phyloP scores from a whole-genome alignment of 2,888 invertebrate genomes.

The Athrips mouffetella region DNA sequence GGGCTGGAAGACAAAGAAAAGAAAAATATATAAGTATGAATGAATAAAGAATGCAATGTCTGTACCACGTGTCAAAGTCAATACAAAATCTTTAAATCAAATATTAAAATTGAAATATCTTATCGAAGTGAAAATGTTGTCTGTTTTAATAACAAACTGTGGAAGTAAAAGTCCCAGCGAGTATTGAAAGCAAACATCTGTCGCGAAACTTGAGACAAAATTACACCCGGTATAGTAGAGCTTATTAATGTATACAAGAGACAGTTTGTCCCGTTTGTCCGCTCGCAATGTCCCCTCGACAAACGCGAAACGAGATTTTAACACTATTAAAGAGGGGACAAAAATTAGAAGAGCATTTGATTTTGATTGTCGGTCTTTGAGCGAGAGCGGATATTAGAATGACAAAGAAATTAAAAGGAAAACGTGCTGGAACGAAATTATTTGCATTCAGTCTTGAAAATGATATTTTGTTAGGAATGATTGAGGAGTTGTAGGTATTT shows the following conservation, averaged over 20 bases:
- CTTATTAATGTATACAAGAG: slow-evolving; percentile 19
- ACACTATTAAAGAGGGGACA: slow-evolving; percentile 51
- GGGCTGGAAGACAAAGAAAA: too few species aligned
- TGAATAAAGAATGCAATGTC: too few species aligned
- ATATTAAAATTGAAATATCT: slow-evolving; percentile 21
- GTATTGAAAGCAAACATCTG: slow-evolving; percentile 43
- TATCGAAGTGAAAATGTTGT: slow-evolving; percentile 26
- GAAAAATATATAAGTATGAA: too few species aligned
- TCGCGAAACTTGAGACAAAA: slow-evolving; percentile 27
- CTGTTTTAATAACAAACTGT: slow-evolving; percentile 30
- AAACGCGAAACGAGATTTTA: slow-evolving; percentile 42
- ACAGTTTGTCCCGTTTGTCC: slow-evolving; percentile 6
- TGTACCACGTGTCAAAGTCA: background rate
- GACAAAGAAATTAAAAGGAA: slow-evolving; percentile 9
- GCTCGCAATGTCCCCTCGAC: slow-evolving; percentile 20
- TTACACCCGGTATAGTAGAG: slow-evolving; percentile 12
- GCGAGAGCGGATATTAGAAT: slow-evolving; percentile 16
- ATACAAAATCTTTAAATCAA: slow-evolving; percentile 3
- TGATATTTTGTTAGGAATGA: background rate
- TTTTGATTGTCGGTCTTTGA: slow-evolving; percentile 25
- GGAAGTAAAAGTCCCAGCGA: slow-evolving; percentile 23
- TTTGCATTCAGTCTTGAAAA: background rate
- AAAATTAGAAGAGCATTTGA: slow-evolving; percentile 49
- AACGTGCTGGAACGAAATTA: slow-evolving; percentile 2
- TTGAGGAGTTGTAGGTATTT: background rate